These are phyloP conservation scores for Chauna torquata DNA, from an alignment of 2,113 vertebrate species.

Conservation along the genomic window DNA sequence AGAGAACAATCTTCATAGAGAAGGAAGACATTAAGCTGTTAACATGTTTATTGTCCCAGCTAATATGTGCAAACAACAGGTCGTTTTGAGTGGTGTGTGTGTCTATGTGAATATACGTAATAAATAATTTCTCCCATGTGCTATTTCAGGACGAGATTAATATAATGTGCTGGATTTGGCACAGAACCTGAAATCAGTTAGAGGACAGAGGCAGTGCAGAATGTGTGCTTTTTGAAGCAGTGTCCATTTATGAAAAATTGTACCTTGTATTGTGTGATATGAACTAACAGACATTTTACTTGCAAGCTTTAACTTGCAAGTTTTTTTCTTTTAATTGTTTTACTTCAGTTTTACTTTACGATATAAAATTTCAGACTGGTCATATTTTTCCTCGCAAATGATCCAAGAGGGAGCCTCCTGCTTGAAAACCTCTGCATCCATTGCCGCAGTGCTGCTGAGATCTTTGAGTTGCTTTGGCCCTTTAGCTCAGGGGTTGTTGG, in stretches of 20 bases:
- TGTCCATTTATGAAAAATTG: background rate
- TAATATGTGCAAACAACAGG: background rate
- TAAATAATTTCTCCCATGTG: background rate
- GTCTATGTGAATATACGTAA: background rate
- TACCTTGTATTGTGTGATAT: background rate
- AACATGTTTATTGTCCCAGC: background rate
- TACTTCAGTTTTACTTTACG: no score
- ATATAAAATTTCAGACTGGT: background rate
- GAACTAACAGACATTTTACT: background rate
- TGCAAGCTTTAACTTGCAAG: no score
- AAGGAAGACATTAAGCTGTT: background rate
- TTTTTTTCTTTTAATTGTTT: no score
- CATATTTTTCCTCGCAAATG: background rate
- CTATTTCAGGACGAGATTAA: background rate
- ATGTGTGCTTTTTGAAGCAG: background rate
- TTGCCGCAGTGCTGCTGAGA: fast-evolving
- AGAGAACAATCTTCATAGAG: background rate
- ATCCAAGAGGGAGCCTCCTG: background rate
- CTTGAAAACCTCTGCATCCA: background rate
- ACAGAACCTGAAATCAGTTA: background rate
- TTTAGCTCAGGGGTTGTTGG: background rate
- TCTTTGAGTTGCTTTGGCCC: background rate
- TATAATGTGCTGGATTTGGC: conserved; percentile 5
- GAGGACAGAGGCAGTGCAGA: background rate
- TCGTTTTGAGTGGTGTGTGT: background rate